Percentiles rank a stretch among this genome's conserved stretches.
Evolutionary conservation across 35 echinoderm and acorn worm species (phyloP).

Genomic region (Eucidaris tribuloides): DNA sequence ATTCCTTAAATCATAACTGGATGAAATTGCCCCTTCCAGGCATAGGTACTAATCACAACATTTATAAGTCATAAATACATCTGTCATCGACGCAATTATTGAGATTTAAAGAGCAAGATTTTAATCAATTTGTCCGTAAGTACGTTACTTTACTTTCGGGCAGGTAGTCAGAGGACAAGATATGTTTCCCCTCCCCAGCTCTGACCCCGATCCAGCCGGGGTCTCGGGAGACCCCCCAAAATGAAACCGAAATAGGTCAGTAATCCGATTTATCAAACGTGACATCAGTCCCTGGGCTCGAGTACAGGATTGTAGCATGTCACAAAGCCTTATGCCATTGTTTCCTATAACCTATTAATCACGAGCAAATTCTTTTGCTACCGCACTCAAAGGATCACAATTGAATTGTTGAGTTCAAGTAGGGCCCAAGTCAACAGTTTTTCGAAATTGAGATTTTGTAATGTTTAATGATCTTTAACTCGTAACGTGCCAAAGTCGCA

Average conservation of each 20-base stretch:
- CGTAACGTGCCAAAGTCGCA: too few relatives aligned
- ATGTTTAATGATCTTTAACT: too few relatives aligned
- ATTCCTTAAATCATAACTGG: too few relatives aligned
- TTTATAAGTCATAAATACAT: slow-evolving; percentile 5
- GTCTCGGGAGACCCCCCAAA: not conserved
- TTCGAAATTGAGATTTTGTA: too few relatives aligned
- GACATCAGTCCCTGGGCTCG: not conserved
- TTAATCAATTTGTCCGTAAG: slow-evolving; percentile 15
- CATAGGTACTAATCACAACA: too few relatives aligned
- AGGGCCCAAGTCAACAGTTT: too few relatives aligned
- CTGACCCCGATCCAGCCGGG: not conserved
- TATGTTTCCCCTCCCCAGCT: not conserved
- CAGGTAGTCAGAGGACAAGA: slow-evolving; percentile 12
- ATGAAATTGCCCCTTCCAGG: too few relatives aligned
- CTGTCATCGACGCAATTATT: slow-evolving; percentile 26
- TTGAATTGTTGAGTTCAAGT: too few relatives aligned
- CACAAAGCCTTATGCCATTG: slow-evolving; percentile 9
- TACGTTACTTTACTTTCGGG: not conserved
- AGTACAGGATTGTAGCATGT: not conserved
- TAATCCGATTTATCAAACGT: not conserved
- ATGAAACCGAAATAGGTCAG: slow-evolving; percentile 13
- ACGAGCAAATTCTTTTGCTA: too few relatives aligned
- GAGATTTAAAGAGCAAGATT: not conserved
- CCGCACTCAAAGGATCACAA: too few relatives aligned
- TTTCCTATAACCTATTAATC: slow-evolving; percentile 27